A percentile compares a stretch with the other conserved stretches of the same genome.
Conservation (phyloP, 2,888 invertebrate species). For the Cinara cedri region DNA sequence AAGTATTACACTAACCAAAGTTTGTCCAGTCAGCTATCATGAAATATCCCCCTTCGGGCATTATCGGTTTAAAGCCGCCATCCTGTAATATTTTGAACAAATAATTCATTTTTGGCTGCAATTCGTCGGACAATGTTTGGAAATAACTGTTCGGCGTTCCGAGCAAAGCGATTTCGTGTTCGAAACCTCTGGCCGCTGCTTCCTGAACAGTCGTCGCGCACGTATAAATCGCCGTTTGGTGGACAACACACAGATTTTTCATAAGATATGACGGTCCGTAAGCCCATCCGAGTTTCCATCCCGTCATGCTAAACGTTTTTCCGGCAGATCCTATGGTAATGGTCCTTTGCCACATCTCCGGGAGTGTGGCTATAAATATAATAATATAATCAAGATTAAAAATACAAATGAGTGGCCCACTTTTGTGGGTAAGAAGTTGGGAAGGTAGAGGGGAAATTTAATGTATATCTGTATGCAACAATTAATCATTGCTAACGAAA, state of each 20-base stretch:
- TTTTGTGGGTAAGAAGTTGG: too few relatives aligned
- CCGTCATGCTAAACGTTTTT: conserved; percentile 97
- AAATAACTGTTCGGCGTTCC: conserved; percentile 84
- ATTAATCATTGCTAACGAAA: too few relatives aligned
- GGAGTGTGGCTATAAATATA: conserved; percentile 74
- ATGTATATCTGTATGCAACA: too few relatives aligned
- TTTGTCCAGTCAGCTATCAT: conserved; percentile 82
- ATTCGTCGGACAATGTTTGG: conserved; percentile 73
- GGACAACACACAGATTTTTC: conserved; percentile 81
- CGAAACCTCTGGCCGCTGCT: conserved; percentile 88
- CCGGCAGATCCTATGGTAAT: conserved; percentile 97
- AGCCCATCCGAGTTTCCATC: conserved; percentile 97
- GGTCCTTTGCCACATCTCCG: conserved; percentile 97
- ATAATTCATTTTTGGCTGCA: conserved; percentile 79
- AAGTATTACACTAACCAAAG: conserved; percentile 58
- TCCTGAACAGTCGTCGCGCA: conserved; percentile 89
- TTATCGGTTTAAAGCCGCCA: conserved; percentile 85
- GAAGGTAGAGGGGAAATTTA: too few relatives aligned
- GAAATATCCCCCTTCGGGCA: conserved; percentile 98
- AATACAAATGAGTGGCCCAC: too few relatives aligned
- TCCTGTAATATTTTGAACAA: conserved; percentile 77
- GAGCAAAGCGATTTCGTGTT: conserved; percentile 76
- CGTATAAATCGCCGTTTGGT: conserved; percentile 94
- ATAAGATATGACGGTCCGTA: conserved; percentile 86
- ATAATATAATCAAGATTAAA: too few relatives aligned